Base-by-base conservation (phyloP, 1,140 invertebrate genomes). In the Bombus consobrinus region DNA sequence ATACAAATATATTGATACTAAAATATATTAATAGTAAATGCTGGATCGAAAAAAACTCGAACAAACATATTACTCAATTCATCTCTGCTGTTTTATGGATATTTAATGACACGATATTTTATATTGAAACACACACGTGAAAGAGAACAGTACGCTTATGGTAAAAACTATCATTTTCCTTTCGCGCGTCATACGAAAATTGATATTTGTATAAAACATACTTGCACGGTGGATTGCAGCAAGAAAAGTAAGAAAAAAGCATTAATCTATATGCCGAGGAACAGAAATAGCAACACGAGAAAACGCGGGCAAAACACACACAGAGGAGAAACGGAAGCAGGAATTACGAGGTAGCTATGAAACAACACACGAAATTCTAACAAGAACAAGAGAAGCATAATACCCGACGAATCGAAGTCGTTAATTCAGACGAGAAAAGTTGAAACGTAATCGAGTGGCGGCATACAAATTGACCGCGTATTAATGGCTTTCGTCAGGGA, bases 391-490 rank as follows among this genome's bases (percentile, higher is more conserved):
- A 72, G n/a, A 28, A 41, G 3, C 13, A 6, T 28, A 37, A 15
- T 72, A 37, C 12, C 25, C 37, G n/a, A 25, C 10, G 8, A 68
- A 43, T 68, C 18, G 10, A 34, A 22, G 39, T 18, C 32, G 25
- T 66, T 32, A n/a, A 80, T 47, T 53, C 66, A 22, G 15, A 8
- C 28, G 32, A 37, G 41, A 76, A 37, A 75, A 9, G 10, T 32
- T 1, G 18, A 2, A 25, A 1, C 5, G n/a, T 25, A 47, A 66
- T 83, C 22, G 47, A 57, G 47, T 34, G 39, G 47, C 34, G n/a
- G 73, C 10, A 39, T 64, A 57, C 71, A 69, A 77, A 83, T 83
- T 83, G 41, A 18, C 22, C 25, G 18, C 22, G 2, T 25, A 57
- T 43, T 84, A 79, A 84, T 64, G 74, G 62, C 12, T 39, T 12